Conservation (phyloP, 2,113 vertebrate species). For the Amphiprion percula region DNA sequence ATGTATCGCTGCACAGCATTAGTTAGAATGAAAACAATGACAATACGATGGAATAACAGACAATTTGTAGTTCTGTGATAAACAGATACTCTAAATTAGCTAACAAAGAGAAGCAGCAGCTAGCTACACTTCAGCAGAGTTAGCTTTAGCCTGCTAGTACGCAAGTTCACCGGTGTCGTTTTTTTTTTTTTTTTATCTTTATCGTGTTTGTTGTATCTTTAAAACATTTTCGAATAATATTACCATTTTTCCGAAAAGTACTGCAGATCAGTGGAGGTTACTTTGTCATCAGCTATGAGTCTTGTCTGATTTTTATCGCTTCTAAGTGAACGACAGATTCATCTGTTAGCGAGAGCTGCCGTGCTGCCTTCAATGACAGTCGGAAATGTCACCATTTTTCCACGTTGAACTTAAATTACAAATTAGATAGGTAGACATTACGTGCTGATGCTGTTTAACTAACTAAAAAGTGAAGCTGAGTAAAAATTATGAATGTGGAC, state of each 20-base stretch:
- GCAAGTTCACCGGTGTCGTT: not conserved
- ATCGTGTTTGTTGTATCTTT: no score
- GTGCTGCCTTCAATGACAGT: conserved; percentile 25
- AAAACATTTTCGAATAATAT: not conserved
- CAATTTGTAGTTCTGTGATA: no score
- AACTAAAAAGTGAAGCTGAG: not conserved
- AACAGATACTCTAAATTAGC: no score
- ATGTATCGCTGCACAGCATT: no score
- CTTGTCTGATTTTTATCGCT: not conserved
- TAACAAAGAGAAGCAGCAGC: not conserved
- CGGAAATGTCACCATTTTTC: not conserved
- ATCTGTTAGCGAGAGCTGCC: not conserved
- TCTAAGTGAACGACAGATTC: not conserved
- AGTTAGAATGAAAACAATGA: no score
- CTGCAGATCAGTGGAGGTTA: not conserved
- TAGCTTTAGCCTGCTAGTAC: not conserved
- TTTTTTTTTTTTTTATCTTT: no score
- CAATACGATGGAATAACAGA: no score
- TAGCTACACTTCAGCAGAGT: not conserved
- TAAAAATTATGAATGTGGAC: fast-evolving
- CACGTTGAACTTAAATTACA: fast-evolving
- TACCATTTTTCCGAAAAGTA: conserved; percentile 54
- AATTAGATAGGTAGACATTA: not conserved
- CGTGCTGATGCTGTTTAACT: fast-evolving
- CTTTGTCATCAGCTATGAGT: not conserved